These are phyloP conservation scores for Hirtodrosophila trivittata DNA, from an alignment of 2,888 invertebrate genomes.

Conservation along the genomic window DNA sequence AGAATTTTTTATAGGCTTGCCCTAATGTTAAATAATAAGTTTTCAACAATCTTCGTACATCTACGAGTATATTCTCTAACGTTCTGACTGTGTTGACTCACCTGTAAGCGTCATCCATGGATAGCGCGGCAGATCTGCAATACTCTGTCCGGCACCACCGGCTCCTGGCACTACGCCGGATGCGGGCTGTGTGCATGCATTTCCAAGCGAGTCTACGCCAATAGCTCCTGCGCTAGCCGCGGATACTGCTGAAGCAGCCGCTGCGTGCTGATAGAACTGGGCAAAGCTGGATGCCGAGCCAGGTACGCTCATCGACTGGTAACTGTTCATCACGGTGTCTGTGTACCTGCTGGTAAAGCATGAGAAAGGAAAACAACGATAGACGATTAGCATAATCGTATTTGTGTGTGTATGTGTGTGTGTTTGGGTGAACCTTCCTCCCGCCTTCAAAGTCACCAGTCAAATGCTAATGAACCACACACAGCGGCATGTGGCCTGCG, in stretches of 20 bases:
- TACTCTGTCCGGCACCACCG: constrained; percentile 90
- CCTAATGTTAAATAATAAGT: constrained; percentile 33
- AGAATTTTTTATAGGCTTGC: constrained; percentile 41
- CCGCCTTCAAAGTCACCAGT: constrained; percentile 30
- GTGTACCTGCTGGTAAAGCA: constrained; percentile 82
- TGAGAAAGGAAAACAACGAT: constrained; percentile 11
- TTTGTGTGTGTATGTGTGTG: constrained; percentile 1
- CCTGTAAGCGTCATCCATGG: constrained; percentile 99
- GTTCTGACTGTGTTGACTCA: constrained; percentile 83
- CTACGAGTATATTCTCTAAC: no score
- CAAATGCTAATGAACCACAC: constrained; percentile 68
- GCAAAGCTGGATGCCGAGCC: constrained; percentile 86
- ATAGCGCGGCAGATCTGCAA: constrained; percentile 96
- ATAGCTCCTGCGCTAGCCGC: constrained; percentile 91
- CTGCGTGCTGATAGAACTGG: constrained; percentile 95
- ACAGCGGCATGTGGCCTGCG: constrained; percentile 24
- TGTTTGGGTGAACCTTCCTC: constrained; percentile 4
- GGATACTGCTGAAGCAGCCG: constrained; percentile 87
- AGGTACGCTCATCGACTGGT: constrained; percentile 84
- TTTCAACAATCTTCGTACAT: background rate
- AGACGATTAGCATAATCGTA: constrained; percentile 49
- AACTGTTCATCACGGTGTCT: constrained; percentile 84
- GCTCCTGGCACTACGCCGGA: constrained; percentile 85
- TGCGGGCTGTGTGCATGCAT: constrained; percentile 90
- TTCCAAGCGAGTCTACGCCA: constrained; percentile 91